A percentile compares a stretch with the other conserved stretches of the same genome.
Evolutionary conservation across 2,113 vertebrate species (phyloP).

Genomic region (Ginglymostoma cirratum): DNA sequence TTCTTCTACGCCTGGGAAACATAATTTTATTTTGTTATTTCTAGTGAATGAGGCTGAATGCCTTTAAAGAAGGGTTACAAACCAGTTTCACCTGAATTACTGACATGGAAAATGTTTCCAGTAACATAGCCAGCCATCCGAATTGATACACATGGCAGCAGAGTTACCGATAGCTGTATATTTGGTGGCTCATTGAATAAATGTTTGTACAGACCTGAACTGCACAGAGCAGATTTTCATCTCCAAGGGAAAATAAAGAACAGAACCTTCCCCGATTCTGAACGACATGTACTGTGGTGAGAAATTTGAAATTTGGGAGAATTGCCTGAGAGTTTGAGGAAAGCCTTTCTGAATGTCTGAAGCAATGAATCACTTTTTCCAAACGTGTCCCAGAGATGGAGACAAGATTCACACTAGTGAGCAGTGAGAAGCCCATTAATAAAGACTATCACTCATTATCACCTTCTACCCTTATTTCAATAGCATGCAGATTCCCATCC

Average conservation of each 20-base stretch:
- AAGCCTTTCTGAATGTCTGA: too few species aligned
- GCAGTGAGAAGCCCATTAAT: too few species aligned
- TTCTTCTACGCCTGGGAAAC: background rate
- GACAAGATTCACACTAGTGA: too few species aligned
- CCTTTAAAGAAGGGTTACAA: background rate
- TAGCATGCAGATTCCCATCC: too few species aligned
- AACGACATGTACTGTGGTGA: too few species aligned
- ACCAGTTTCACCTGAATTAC: background rate
- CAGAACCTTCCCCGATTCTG: too few species aligned
- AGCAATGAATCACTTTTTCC: too few species aligned
- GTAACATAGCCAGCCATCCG: background rate
- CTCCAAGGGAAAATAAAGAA: background rate
- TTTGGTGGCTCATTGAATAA: background rate
- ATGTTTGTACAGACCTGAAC: background rate
- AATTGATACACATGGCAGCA: background rate
- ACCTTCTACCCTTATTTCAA: too few species aligned
- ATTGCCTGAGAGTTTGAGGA: too few species aligned
- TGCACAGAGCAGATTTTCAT: background rate
- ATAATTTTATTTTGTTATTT: background rate
- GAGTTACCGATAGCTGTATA: background rate
- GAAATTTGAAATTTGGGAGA: too few species aligned
- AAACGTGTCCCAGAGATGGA: too few species aligned
- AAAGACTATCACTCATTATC: too few species aligned
- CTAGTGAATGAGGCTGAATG: background rate
- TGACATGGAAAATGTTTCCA: background rate